Base-by-base conservation (phyloP, 2,797 vertebrate species). In the Alfaro cultratus region DNA sequence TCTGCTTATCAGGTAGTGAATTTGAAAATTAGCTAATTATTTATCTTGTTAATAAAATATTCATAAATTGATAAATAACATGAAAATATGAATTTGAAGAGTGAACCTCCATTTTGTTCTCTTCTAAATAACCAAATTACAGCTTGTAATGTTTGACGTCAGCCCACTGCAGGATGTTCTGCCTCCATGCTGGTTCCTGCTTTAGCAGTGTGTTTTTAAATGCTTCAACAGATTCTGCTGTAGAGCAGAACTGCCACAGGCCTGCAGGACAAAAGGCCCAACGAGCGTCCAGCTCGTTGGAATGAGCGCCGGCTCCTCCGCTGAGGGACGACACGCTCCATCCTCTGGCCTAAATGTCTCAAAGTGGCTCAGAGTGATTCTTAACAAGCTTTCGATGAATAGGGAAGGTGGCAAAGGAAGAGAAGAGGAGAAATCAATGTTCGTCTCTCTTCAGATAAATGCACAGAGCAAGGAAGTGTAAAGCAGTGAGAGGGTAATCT, bases 401-500 rank as follows among this genome's bases (percentile, higher is more conserved):
- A 84, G 85, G 83, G 84, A 86, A 80, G 16, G 75, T 18, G 49
- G 75, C 76, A 82, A 86, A 79, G 80, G 88, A 90, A 87, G 75
- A 73, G 82, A 85, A 73, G 82, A 89, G 86, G 81, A 88, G 86
- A 92, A 93, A 94, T 94, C 93, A 93, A 93, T 93, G 90, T 90
- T 87, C 87, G 86, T 85, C 76, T 91, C 81, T 86, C 87, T 86
- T 88, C 85, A 86, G 92, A 93, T 93, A 91, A 94, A 92, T 92
- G 89, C 83, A 85, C 53, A 74, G 79, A 91, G 89, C 85, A 77
- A 11, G 67, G 83, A 82, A 73, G 86, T 82, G 85, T 86, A 71
- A 85, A 87, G 85, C 77, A 41, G 90, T 89, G 88, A 92, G 81
- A 93, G 87, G 82, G 88, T 92, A 93, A 95, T 95, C 91, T 93